A percentile compares a stretch with the other conserved stretches of the same genome.
Conservation (phyloP, 2,113 vertebrate species). For the Arenaria interpres region DNA sequence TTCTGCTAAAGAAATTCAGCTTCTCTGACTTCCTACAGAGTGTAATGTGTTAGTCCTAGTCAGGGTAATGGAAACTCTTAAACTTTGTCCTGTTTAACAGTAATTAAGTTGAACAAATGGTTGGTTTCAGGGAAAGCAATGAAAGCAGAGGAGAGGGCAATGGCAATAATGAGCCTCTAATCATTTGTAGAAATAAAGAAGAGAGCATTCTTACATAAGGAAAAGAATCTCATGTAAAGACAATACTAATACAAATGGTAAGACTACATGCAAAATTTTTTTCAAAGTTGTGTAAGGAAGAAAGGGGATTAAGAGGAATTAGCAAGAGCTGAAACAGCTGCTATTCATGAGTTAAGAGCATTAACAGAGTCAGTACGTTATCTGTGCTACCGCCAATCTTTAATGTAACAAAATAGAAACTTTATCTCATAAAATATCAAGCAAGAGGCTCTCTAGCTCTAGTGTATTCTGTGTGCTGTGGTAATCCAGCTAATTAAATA, state of each 20-base stretch:
- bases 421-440: constrained; percentile 19
- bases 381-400: not conserved
- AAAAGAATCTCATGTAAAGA: not conserved
- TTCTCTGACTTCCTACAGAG: not conserved
- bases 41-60: not conserved
- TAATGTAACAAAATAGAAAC: constrained; percentile 5
- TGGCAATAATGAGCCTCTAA: constrained; percentile 11
- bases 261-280: not conserved
- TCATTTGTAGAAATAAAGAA: constrained; percentile 23
- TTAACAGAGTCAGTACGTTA: constrained; percentile 18
- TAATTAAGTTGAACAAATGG: constrained; percentile 33
- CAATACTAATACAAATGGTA: not conserved
- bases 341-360: constrained; percentile 25
- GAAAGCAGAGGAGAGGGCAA: constrained; percentile 4
- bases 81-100: constrained; percentile 16
- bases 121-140: not conserved
- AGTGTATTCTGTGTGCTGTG: not conserved
- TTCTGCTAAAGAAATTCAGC: not conserved
- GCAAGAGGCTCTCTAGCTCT: not conserved
- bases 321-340: constrained; percentile 21
- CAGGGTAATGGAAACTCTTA: not conserved
- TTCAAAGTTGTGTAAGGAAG: not conserved
- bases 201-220: not conserved
- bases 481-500: not conserved
- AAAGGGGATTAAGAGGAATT: constrained; percentile 47